phyloP scores from a whole-genome alignment of 2,113 vertebrate species.

The Empidonax alnorum region DNA sequence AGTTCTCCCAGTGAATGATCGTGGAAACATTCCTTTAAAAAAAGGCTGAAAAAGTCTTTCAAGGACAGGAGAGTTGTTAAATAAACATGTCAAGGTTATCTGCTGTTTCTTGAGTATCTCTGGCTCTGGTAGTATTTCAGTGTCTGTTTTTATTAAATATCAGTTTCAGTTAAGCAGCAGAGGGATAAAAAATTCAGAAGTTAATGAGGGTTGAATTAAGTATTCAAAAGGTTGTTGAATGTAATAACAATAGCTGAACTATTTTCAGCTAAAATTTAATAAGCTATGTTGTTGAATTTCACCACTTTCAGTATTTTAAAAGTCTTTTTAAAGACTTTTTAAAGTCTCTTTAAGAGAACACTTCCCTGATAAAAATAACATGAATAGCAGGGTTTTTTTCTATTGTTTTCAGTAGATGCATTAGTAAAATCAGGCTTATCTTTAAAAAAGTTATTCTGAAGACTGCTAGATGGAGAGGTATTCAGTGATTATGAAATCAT shows the following conservation, averaged over 20 bases:
- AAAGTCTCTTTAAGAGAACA: background rate
- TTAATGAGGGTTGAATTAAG: background rate
- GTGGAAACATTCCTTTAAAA: background rate
- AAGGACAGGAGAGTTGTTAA: background rate
- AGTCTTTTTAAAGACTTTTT: background rate
- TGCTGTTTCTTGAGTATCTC: background rate
- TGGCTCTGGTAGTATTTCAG: background rate
- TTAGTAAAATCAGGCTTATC: background rate
- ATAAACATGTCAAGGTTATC: background rate
- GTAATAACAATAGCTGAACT: background rate
- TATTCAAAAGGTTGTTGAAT: background rate
- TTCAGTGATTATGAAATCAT: background rate
- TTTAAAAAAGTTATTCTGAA: background rate
- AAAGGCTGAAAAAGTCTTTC: background rate
- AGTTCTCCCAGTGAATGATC: background rate
- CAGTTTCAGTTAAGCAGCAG: background rate
- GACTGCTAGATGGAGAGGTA: background rate
- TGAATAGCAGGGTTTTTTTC: rapidly evolving
- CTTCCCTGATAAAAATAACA: background rate
- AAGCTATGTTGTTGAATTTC: background rate
- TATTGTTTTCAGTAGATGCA: background rate
- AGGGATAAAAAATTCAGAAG: background rate
- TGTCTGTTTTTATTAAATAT: background rate
- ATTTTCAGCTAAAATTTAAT: background rate
- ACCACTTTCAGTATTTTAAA: background rate